Conservation (phyloP, 2,113 vertebrate species). For the Mormyrus lacerda region DNA sequence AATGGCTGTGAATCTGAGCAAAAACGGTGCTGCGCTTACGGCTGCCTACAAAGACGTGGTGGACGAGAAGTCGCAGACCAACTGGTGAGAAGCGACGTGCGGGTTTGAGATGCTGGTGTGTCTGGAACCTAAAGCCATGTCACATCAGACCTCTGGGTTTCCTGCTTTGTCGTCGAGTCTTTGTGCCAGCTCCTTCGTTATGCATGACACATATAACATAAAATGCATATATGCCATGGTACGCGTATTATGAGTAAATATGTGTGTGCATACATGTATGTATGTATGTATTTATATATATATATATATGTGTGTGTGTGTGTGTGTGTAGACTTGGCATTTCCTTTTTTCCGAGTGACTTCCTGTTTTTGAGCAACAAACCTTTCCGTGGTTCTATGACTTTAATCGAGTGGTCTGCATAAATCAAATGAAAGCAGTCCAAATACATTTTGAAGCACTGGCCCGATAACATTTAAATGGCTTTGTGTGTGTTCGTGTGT, state of each 20-base stretch:
- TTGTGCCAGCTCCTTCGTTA: neutral
- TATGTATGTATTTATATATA: no score
- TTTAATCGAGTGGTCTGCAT: neutral
- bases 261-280: no score
- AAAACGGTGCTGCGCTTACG: slow-evolving; percentile 68
- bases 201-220: neutral
- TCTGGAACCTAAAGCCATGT: neutral
- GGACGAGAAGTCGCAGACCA: slow-evolving; percentile 57
- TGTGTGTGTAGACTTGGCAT: neutral
- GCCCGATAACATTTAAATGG: neutral
- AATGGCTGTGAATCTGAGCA: slow-evolving; percentile 78
- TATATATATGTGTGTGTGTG: neutral
- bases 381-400: neutral
- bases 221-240: neutral
- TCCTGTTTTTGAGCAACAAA: slow-evolving; percentile 1
- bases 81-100: slow-evolving; percentile 60
- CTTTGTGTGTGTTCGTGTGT: neutral
- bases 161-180: neutral
- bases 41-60: slow-evolving; percentile 71
- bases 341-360: neutral
- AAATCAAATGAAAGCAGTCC: neutral
- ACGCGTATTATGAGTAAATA: neutral
- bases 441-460: neutral
- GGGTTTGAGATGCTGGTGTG: slow-evolving; percentile 38
- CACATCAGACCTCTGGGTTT: neutral